Percentiles rank a stretch among this genome's conserved stretches.
Evolutionary conservation across 2,888 invertebrate genomes (phyloP).

Genomic region (Sinodicranocentrus sp.): DNA sequence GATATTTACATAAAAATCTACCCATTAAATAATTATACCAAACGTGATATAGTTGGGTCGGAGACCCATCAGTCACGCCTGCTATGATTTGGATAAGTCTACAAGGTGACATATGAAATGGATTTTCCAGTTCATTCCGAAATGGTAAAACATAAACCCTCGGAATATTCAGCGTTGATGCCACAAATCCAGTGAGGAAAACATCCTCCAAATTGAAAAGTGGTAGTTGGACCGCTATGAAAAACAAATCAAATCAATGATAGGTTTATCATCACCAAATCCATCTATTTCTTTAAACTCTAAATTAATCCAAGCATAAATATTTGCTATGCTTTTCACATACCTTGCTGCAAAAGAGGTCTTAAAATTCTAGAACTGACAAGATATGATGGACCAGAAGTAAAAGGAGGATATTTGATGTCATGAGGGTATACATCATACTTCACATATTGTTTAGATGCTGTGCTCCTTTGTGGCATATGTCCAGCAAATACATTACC

Average conservation of each 20-base stretch:
- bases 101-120: constrained; percentile 57
- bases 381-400: constrained; percentile 68
- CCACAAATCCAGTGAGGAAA: constrained; percentile 67
- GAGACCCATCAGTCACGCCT: constrained; percentile 68
- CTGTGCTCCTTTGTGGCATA: constrained; percentile 49
- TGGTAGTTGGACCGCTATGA: constrained; percentile 58
- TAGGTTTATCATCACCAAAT: background rate
- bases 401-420: constrained; percentile 62
- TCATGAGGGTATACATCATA: constrained; percentile 61
- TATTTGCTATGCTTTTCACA: background rate
- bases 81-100: constrained; percentile 50
- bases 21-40: constrained; percentile 67
- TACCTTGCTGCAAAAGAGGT: constrained; percentile 60
- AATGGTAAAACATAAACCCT: constrained; percentile 61
- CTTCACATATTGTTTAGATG: constrained; percentile 59
- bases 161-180: constrained; percentile 52
- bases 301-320: background rate
- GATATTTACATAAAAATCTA: constrained; percentile 46
- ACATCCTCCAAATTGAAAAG: constrained; percentile 69
- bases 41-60: constrained; percentile 56
- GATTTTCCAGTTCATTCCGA: constrained; percentile 65
- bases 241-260: constrained; percentile 11
- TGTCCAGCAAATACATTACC: constrained; percentile 68
- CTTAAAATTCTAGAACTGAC: constrained; percentile 49
- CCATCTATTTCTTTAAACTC: background rate